A percentile compares a stretch with the other conserved stretches of the same genome.
These are phyloP conservation scores for Hoplodrina blanda DNA, from an alignment of 2,888 invertebrate genomes.

Conservation along the genomic window DNA sequence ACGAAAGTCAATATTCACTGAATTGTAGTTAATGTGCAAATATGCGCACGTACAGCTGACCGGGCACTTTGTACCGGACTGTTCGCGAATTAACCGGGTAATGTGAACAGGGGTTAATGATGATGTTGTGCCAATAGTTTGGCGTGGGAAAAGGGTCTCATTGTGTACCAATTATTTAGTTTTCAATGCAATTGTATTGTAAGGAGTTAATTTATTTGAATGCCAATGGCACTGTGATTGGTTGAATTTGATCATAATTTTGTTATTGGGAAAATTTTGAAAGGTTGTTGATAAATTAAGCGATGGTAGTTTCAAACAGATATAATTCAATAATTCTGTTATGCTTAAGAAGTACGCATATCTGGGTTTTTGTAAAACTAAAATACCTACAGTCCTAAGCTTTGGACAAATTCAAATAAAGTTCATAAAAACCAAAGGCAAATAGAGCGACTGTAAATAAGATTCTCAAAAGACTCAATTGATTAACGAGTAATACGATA, in stretches of 20 bases:
- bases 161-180: conserved; percentile 57
- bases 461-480: conserved; percentile 11
- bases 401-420: background rate
- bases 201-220: conserved; percentile 51
- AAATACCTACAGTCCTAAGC: background rate
- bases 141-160: conserved; percentile 57
- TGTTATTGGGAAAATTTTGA: conserved; percentile 7
- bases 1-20: conserved; percentile 72
- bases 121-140: conserved; percentile 47
- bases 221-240: conserved; percentile 50
- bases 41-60: conserved; percentile 47
- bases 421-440: background rate
- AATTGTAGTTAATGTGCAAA: conserved; percentile 64
- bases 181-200: conserved; percentile 50
- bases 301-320: background rate
- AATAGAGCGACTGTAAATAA: background rate
- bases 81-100: conserved; percentile 59
- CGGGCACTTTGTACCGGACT: conserved; percentile 46
- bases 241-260: conserved; percentile 22
- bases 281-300: background rate
- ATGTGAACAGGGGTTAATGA: conserved; percentile 40
- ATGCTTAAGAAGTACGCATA: background rate
- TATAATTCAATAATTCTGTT: background rate
- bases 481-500: conserved; percentile 23
- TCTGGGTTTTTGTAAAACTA: background rate